Conservation (phyloP, 2,113 vertebrate species). For the Lontra canadensis region DNA sequence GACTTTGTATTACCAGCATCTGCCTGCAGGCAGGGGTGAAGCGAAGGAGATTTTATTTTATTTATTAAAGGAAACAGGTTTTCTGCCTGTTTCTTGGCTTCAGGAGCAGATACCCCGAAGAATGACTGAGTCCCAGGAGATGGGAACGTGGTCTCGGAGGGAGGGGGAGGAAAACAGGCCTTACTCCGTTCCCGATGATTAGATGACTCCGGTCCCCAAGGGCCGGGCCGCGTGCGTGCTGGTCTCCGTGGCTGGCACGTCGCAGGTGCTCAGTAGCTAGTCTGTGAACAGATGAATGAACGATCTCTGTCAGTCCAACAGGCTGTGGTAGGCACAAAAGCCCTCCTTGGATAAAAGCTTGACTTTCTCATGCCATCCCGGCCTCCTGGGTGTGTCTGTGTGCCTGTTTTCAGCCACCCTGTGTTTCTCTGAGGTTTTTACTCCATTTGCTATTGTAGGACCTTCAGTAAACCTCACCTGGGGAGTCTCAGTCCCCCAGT, state of each 20-base stretch:
- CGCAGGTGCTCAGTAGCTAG: not conserved
- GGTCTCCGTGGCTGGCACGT: not conserved
- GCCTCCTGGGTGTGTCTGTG: not conserved
- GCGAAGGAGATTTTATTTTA: not conserved
- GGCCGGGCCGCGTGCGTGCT: rapidly evolving
- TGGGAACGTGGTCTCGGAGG: not conserved
- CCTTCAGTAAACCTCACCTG: not conserved
- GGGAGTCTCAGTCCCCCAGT: rapidly evolving
- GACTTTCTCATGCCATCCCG: rapidly evolving
- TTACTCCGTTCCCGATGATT: rapidly evolving
- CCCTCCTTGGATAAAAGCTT: too few species aligned
- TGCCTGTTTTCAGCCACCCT: too few species aligned
- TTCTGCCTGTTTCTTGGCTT: slow-evolving; percentile 20
- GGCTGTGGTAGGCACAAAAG: not conserved
- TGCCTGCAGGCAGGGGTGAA: slow-evolving; percentile 26
- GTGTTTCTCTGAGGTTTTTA: not conserved
- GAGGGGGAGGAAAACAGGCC: not conserved
- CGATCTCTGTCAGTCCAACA: not conserved
- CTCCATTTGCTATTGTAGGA: not conserved
- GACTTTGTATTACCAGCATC: slow-evolving; percentile 53
- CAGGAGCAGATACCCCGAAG: not conserved
- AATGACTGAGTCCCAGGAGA: not conserved
- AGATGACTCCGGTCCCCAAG: rapidly evolving
- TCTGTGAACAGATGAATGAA: not conserved
- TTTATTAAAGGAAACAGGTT: slow-evolving; percentile 48